A percentile compares a stretch with the other conserved stretches of the same genome.
Evolutionary conservation across 2,113 vertebrate species (phyloP).

Genomic region (Cisticola juncidis): DNA sequence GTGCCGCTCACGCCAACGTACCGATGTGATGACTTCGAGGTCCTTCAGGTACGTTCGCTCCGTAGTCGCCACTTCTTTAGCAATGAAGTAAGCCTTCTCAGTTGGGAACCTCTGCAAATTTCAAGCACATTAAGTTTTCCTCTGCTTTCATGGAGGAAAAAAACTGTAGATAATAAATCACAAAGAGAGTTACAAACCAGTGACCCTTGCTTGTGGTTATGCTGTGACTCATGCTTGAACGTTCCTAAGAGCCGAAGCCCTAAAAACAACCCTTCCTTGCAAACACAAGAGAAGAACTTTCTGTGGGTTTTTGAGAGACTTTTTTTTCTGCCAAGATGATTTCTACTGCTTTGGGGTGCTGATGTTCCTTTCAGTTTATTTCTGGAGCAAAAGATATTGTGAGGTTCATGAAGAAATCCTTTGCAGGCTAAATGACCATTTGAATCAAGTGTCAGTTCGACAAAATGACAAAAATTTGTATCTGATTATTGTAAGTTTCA

Average conservation of each 20-base stretch:
- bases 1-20: slow-evolving; percentile 58
- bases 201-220: slow-evolving; percentile 7
- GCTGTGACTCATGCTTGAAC: neutral
- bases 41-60: slow-evolving; percentile 95
- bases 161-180: neutral
- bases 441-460: neutral
- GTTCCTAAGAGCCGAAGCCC: neutral
- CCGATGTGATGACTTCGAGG: slow-evolving; percentile 93
- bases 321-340: neutral
- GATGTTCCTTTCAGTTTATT: neutral
- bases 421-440: neutral
- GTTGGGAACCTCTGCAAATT: slow-evolving; percentile 86
- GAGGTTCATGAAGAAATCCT: neutral
- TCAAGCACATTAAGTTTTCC: slow-evolving; percentile 46
- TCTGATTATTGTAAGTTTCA: neutral
- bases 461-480: neutral
- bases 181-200: neutral
- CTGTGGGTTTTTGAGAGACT: neutral
- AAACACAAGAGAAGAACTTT: neutral
- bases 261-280: neutral
- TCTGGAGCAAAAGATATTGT: neutral
- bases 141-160: neutral
- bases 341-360: neutral
- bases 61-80: slow-evolving; percentile 92
- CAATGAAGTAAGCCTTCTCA: slow-evolving; percentile 93